Evolutionary conservation across 2,888 invertebrate species (phyloP).

Genomic region (Maniola hyperantus): DNA sequence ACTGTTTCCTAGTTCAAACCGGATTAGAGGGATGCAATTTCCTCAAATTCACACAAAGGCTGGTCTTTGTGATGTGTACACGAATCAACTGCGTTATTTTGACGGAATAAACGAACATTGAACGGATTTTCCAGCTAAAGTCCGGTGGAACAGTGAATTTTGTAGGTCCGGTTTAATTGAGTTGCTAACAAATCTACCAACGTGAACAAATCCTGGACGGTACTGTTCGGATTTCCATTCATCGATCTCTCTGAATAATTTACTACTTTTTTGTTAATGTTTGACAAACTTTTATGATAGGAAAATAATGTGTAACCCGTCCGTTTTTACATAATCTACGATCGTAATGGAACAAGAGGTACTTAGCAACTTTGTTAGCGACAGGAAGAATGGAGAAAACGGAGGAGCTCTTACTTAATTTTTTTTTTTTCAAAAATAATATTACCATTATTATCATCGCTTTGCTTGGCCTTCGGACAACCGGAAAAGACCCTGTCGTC

Average conservation of each 20-base stretch:
- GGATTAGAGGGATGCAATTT: constrained; percentile 70
- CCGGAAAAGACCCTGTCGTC: too few species aligned
- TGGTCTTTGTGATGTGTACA: constrained; percentile 57
- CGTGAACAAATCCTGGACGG: constrained; percentile 22
- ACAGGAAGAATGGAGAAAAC: too few species aligned
- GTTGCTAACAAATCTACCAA: constrained; percentile 36
- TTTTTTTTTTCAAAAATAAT: too few species aligned
- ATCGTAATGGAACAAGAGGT: neutral
- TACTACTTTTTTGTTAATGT: constrained; percentile 15
- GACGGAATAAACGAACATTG: constrained; percentile 42
- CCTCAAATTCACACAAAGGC: constrained; percentile 56
- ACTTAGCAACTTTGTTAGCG: too few species aligned
- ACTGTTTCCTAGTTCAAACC: constrained; percentile 54
- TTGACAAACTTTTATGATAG: neutral
- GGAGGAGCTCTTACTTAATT: too few species aligned
- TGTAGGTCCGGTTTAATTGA: constrained; percentile 37
- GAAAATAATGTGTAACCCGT: neutral
- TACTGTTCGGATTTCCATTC: constrained; percentile 23
- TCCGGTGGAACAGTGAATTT: constrained; percentile 32
- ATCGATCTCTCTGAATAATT: constrained; percentile 23
- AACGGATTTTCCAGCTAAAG: constrained; percentile 41
- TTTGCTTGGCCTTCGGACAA: too few species aligned
- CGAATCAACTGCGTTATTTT: constrained; percentile 62
- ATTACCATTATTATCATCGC: too few species aligned
- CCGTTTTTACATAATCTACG: neutral